phyloP scores from a whole-genome alignment of 1,140 invertebrate species.

The Euwallacea similis region DNA sequence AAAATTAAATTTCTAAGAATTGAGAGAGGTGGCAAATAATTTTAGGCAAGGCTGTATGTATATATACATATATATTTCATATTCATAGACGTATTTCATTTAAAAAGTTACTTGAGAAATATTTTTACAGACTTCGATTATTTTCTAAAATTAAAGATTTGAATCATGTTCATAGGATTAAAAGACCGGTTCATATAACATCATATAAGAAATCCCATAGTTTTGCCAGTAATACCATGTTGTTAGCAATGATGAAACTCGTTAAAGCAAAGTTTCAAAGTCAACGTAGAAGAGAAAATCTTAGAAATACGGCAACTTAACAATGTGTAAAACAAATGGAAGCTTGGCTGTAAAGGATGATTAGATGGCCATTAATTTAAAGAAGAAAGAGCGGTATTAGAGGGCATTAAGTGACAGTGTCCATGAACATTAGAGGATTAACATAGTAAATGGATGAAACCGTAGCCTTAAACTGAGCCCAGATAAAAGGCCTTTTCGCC shows the following conservation, averaged over 20 bases:
- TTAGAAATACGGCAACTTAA: constrained; percentile 2
- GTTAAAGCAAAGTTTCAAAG: not conserved
- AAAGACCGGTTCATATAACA: too few species aligned
- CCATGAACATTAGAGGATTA: constrained; percentile 46
- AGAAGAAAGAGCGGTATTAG: constrained; percentile 39
- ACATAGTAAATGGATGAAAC: constrained; percentile 47
- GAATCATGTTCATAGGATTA: too few species aligned
- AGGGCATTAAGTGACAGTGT: constrained; percentile 44
- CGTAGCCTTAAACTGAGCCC: constrained; percentile 40
- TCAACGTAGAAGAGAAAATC: not conserved
- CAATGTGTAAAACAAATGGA: constrained; percentile 29
- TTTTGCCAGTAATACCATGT: too few species aligned
- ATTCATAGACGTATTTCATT: too few species aligned
- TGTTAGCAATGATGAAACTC: not conserved
- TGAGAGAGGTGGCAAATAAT: too few species aligned
- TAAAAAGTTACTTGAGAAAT: too few species aligned
- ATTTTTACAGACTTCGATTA: too few species aligned
- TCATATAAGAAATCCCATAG: too few species aligned
- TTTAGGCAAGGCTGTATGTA: too few species aligned
- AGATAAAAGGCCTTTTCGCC: constrained; percentile 42
- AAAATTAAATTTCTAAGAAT: too few species aligned
- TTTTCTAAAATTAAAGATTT: too few species aligned
- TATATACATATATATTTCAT: too few species aligned
- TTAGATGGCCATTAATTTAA: constrained; percentile 44
- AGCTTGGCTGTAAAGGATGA: constrained; percentile 30